Evolutionary conservation across 2,888 invertebrate species (phyloP).

Genomic region (Hirtodrosophila duncani): DNA sequence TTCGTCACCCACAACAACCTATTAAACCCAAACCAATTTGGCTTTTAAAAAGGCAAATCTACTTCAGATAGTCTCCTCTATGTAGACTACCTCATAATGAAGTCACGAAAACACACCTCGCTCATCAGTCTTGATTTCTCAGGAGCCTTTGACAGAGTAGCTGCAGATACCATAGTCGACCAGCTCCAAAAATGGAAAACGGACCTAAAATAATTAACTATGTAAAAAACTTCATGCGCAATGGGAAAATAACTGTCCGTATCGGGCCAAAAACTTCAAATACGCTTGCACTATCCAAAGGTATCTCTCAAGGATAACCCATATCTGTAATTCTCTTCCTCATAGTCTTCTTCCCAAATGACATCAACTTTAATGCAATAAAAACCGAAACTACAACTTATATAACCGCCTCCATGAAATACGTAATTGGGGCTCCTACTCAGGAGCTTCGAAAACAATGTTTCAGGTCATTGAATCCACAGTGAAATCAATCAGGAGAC

Average conservation of each 20-base stretch:
- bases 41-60: conserved; percentile 10
- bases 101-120: too few relatives aligned
- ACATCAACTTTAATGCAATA: background rate
- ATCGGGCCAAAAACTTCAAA: too few relatives aligned
- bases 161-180: background rate
- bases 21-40: background rate
- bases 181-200: conserved; percentile 1
- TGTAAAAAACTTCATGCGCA: too few relatives aligned
- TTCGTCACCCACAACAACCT: too few relatives aligned
- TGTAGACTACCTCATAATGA: too few relatives aligned
- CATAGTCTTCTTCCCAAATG: background rate
- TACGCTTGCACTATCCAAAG: too few relatives aligned
- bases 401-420: background rate
- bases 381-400: conserved; percentile 1
- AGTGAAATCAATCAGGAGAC: too few relatives aligned
- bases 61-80: too few relatives aligned
- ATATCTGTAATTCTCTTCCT: conserved; percentile 2
- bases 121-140: conserved; percentile 1
- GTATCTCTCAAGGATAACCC: background rate
- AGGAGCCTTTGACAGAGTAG: conserved; percentile 3
- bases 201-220: conserved; percentile 3
- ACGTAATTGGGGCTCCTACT: conserved; percentile 1
- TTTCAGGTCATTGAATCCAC: too few relatives aligned
- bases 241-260: too few relatives aligned
- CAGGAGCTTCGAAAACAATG: background rate